A percentile compares a stretch with the other conserved stretches of the same genome.
These are phyloP conservation scores for Drymodes brunneopygia DNA, from an alignment of 2,113 vertebrate species.

Conservation along the genomic window DNA sequence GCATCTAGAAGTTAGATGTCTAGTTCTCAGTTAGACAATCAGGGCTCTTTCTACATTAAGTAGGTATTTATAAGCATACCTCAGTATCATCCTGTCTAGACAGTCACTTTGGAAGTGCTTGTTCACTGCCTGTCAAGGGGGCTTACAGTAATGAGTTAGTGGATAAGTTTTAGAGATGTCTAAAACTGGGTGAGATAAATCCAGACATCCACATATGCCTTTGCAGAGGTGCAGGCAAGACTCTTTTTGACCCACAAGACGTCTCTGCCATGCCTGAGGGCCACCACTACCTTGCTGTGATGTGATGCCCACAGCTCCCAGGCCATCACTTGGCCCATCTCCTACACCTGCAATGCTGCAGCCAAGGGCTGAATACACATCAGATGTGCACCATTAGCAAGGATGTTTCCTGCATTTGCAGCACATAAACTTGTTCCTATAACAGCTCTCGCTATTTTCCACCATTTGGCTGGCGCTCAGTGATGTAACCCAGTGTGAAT, in stretches of 20 bases:
- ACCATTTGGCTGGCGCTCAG: not conserved
- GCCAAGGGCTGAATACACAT: not conserved
- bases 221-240: not conserved
- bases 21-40: not conserved
- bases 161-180: not conserved
- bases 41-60: not conserved
- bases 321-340: not conserved
- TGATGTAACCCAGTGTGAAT: slow-evolving; percentile 37
- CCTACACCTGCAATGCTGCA: not conserved
- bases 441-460: not conserved
- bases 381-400: slow-evolving; percentile 33
- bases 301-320: not conserved
- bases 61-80: not conserved
- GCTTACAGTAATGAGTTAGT: not conserved
- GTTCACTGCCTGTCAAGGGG: not conserved
- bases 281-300: not conserved
- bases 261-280: not conserved
- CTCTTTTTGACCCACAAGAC: not conserved
- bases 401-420: slow-evolving; percentile 22
- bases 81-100: not conserved
- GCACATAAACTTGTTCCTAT: not conserved
- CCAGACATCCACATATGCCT: not conserved
- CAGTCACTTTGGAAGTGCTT: not conserved
- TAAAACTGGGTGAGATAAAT: not conserved
- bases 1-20: not conserved